Percentiles rank a stretch among this genome's conserved stretches.
These are phyloP conservation scores for Rhizomys pruinosus DNA, from an alignment of 2,113 vertebrate genomes.

Conservation along the genomic window DNA sequence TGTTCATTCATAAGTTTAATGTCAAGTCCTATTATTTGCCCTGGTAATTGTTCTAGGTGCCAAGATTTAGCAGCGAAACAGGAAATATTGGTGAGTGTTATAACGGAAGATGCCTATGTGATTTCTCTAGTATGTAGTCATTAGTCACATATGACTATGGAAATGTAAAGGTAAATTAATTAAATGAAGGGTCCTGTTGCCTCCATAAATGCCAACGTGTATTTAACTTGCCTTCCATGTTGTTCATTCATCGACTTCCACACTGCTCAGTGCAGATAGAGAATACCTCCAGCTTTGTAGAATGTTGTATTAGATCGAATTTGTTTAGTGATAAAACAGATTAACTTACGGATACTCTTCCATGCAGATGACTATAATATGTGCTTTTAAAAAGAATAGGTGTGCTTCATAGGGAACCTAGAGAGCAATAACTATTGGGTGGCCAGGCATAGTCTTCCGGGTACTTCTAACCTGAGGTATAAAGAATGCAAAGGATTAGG, in stretches of 20 bases:
- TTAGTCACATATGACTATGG: neutral
- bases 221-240: slow-evolving; percentile 43
- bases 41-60: neutral
- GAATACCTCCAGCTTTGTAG: neutral
- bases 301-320: neutral
- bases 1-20: neutral
- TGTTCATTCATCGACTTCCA: neutral
- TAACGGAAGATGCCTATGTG: too few species aligned
- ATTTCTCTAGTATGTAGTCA: neutral
- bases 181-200: neutral
- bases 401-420: neutral
- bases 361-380: neutral
- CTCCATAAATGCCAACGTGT: neutral
- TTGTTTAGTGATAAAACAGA: neutral
- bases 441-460: slow-evolving; percentile 9
- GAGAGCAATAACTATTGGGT: neutral
- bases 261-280: neutral
- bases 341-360: neutral
- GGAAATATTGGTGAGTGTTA: neutral
- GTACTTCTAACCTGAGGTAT: neutral
- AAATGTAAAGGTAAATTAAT: slow-evolving; percentile 44
- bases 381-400: too few species aligned
- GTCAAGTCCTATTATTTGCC: neutral
- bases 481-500: neutral
- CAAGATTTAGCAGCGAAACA: neutral